phyloP scores from a whole-genome alignment of 2,797 vertebrate genomes.

The Clarias platycephalus region DNA sequence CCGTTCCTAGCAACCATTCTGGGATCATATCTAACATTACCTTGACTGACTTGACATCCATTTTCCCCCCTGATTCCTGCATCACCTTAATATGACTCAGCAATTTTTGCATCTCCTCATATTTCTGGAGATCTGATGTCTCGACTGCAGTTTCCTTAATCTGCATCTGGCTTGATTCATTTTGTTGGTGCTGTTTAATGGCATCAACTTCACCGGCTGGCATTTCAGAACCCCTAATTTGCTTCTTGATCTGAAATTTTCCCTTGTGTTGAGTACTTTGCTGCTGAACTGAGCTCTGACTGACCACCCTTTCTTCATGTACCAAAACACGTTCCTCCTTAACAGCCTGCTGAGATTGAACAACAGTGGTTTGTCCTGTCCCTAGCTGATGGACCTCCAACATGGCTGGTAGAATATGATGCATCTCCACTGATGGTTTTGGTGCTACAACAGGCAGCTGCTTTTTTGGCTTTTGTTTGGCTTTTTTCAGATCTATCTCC shows the following conservation, averaged over 20 bases:
- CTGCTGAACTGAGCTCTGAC: slow-evolving; percentile 65
- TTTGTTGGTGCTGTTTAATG: slow-evolving; percentile 53
- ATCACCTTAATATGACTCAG: slow-evolving; percentile 79
- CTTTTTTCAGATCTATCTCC: slow-evolving; percentile 63
- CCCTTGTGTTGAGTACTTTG: slow-evolving; percentile 67
- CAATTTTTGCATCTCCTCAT: slow-evolving; percentile 74
- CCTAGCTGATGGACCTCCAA: slow-evolving; percentile 64
- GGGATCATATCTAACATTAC: slow-evolving; percentile 76
- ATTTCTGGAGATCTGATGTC: slow-evolving; percentile 75
- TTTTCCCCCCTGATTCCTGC: slow-evolving; percentile 74
- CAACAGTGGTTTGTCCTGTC: slow-evolving; percentile 61
- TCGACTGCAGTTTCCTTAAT: slow-evolving; percentile 63
- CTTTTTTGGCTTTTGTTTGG: slow-evolving; percentile 61
- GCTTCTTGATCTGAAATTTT: slow-evolving; percentile 63
- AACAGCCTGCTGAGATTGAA: slow-evolving; percentile 67
- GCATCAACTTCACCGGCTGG: slow-evolving; percentile 54
- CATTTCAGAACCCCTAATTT: slow-evolving; percentile 56
- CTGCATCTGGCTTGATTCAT: slow-evolving; percentile 59
- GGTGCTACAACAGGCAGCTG: slow-evolving; percentile 61
- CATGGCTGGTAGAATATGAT: slow-evolving; percentile 50
- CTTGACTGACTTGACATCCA: slow-evolving; percentile 74
- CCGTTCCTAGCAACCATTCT: slow-evolving; percentile 77
- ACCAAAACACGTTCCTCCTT: slow-evolving; percentile 64
- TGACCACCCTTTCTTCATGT: slow-evolving; percentile 67
- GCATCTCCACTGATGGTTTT: slow-evolving; percentile 54